Evolutionary conservation across 2,888 invertebrate genomes (phyloP), one percentile per base, ranked within the genome.

Genomic region (Diarsia brunnea): DNA sequence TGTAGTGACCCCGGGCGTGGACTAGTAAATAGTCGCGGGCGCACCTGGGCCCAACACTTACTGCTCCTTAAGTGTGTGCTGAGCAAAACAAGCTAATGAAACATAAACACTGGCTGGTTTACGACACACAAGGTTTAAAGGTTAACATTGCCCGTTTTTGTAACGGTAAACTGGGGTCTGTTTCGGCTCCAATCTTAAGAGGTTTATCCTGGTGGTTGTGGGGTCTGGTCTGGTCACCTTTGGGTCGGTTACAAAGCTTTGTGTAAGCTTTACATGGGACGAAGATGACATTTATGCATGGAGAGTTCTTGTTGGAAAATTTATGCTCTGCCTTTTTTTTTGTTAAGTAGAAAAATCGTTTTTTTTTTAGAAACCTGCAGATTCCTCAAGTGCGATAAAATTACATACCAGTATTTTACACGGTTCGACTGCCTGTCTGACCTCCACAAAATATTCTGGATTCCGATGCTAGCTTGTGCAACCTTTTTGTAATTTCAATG

Each of bases 11-110:
- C 93, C 92, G 88, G 86, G 85, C 91, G 70, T 88, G 90, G 87
- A 86, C 86, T 82, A 83, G 89, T 90, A 91, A 93, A 93, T 93
- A 94, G 90, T 88, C 90, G 90, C 90, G 84, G 87, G 90, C 89
- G 93, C 95, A 95, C 95, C 95, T 95, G 95, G 84, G 93, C 90
- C 88, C 92, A 90, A 89, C 90, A 88, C 90, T 92, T 73, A 76
- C 82, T 73, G 78, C 78, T 75, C 80, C 88, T 89, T 83, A 84
- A 89, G 90, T 87, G 82, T 84, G 81, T 85, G 84, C 87, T 75
- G 82, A 79, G 80, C 84, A 81, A 84, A 85, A 85, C 84, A 83
- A 86, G 79, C 80, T 87, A 89, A 89, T 89, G 85, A 88, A 89
- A 89, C 88, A 82, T 87, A 86, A 89, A 89, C 82, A 88, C 71